Conservation (phyloP, 2,797 vertebrate genomes). For the Esox masquinongy region DNA sequence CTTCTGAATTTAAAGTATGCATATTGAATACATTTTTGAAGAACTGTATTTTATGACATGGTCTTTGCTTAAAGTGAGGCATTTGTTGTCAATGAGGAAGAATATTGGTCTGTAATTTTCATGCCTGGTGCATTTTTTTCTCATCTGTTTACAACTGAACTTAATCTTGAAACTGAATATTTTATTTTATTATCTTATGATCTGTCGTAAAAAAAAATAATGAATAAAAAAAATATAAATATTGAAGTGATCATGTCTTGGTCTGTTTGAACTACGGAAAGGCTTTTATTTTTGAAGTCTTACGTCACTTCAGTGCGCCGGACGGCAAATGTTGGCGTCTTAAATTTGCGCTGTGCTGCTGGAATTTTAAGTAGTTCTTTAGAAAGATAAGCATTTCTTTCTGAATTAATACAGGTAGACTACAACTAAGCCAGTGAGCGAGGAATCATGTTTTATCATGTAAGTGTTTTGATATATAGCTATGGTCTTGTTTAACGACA, state of each 20-base stretch:
- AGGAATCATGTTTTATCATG: slow-evolving; percentile 42
- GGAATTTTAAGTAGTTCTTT: neutral
- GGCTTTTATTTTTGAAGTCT: neutral
- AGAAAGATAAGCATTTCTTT: neutral
- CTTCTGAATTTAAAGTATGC: neutral
- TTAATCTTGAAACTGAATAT: slow-evolving; percentile 12
- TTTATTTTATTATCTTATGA: no score
- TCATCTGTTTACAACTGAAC: slow-evolving; percentile 14
- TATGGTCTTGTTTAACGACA: neutral
- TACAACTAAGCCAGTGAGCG: neutral
- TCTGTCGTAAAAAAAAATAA: no score
- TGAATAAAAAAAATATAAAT: no score
- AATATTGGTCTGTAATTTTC: slow-evolving; percentile 31
- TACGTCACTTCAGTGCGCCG: slow-evolving; percentile 24
- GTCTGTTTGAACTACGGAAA: neutral
- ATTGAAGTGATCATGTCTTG: neutral
- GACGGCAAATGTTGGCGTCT: neutral
- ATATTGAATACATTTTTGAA: neutral
- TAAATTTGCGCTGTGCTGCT: neutral
- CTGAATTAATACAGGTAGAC: neutral
- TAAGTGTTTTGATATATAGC: slow-evolving; percentile 18
- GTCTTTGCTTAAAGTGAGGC: neutral
- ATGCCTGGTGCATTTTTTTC: slow-evolving; percentile 52
- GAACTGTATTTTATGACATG: neutral
- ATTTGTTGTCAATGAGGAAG: neutral